phyloP scores from a whole-genome alignment of 2,113 vertebrate species.

The Furnarius figulus region DNA sequence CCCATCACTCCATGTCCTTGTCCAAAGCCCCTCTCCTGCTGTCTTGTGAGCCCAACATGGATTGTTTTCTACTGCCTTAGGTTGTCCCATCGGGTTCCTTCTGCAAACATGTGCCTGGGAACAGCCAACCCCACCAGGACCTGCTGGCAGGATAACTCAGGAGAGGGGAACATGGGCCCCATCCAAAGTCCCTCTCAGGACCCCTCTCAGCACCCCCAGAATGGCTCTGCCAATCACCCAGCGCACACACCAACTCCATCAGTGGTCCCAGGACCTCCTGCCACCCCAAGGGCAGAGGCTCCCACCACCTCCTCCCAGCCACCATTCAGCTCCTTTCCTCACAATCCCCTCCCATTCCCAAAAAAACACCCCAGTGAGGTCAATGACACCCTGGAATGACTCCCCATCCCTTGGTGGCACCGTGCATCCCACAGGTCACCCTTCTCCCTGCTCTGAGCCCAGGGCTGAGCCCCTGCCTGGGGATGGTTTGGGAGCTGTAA shows the following conservation, averaged over 20 bases:
- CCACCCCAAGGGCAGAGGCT: neutral
- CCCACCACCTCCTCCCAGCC: neutral
- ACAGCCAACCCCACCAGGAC: neutral
- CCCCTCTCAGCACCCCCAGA: neutral
- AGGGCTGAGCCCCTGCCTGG: neutral
- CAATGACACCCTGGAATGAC: fast-evolving
- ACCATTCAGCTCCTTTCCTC: neutral
- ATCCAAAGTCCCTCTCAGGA: too few species aligned
- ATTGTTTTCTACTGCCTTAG: neutral
- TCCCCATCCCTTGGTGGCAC: too few species aligned
- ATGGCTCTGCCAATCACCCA: neutral
- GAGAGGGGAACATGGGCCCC: neutral
- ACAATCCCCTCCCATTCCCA: neutral
- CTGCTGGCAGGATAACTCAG: neutral
- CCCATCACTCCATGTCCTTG: neutral
- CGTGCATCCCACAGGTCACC: neutral
- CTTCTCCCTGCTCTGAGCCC: neutral
- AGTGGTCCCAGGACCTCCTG: neutral
- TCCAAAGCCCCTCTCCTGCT: neutral
- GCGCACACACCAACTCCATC: neutral
- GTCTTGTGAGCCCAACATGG: neutral
- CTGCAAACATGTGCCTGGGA: neutral
- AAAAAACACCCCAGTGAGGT: neutral
- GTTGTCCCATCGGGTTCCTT: fast-evolving
- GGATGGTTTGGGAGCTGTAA: neutral